A percentile compares a stretch with the other conserved stretches of the same genome.
These are phyloP conservation scores for Drymodes brunneopygia DNA, from an alignment of 2,113 vertebrate species.

Conservation along the genomic window DNA sequence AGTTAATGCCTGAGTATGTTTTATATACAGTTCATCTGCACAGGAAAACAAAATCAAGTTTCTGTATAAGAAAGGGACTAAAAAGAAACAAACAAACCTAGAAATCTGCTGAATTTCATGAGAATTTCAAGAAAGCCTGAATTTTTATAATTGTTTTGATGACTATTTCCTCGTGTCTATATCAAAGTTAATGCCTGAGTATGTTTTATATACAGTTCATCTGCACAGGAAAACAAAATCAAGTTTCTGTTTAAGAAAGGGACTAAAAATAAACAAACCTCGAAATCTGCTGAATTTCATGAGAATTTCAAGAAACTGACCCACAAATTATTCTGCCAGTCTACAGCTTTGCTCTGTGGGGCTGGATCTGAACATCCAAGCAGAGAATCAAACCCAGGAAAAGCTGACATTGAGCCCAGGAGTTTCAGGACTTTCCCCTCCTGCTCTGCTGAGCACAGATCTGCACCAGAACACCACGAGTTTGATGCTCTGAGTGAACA, in stretches of 20 bases:
- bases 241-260: background rate
- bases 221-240: background rate
- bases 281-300: background rate
- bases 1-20: background rate
- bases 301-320: background rate
- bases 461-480: fast-evolving
- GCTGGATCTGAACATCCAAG: background rate
- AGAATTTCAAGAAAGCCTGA: background rate
- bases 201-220: background rate
- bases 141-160: background rate
- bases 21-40: background rate
- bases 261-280: background rate
- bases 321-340: background rate
- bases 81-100: no score
- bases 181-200: background rate
- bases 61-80: no score
- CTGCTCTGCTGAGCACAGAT: background rate
- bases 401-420: background rate
- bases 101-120: no score
- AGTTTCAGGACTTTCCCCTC: background rate
- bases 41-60: no score
- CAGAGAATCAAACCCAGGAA: background rate
- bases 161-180: background rate
- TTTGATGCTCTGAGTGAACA: background rate
- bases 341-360: background rate